Evolutionary conservation across 2,888 invertebrate genomes (phyloP), one percentile per base, ranked within the genome.

Genomic region (Hirtodrosophila duncani): DNA sequence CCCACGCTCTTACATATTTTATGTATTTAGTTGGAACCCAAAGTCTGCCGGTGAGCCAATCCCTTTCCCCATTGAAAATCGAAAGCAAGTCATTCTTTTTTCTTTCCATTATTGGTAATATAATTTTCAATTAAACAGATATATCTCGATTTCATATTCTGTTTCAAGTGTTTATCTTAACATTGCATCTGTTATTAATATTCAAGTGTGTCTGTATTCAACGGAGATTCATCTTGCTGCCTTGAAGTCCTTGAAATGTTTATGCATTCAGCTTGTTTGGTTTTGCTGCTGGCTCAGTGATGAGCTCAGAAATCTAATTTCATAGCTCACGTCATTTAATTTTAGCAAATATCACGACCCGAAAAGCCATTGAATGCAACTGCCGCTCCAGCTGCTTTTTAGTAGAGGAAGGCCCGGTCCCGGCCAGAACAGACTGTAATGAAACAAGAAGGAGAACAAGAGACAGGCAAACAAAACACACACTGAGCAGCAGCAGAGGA

Each of bases 321-420:
- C 78, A 83, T 82, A 84, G 74, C 80, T 81, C 79, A 78, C 63
- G 75, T 78, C 82, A 81, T 84, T 84, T 84, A 81, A 83, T 84
- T 83, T 80, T 68, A 69, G 66, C 81, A 82, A 83, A 81, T 82
- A 84, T 84, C 84, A 84, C 83, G 85, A 83, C 69, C 64, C 67
- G 63, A 64, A 82, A 83, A 84, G 82, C 84, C 67, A 84, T 84
- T 83, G 68, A 53, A 56, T 69, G 71, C 83, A 84, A 82, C 81
- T 84, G 83, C 82, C 81, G 75, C 61, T 55, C 42, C 20, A 23
- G 16, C 24, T 44, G 33, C 44, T 56, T 52, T 62, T 39, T 39
- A 21, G 20, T n/a, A n/a, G n/a, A n/a, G n/a, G n/a, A n/a, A n/a
- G n/a, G n/a, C n/a, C n/a, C n/a, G n/a, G n/a, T n/a, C n/a, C n/a